Evolutionary conservation across 2,888 invertebrate species (phyloP), one percentile per base, ranked within the genome.

Genomic region (Rutpela maculata): DNA sequence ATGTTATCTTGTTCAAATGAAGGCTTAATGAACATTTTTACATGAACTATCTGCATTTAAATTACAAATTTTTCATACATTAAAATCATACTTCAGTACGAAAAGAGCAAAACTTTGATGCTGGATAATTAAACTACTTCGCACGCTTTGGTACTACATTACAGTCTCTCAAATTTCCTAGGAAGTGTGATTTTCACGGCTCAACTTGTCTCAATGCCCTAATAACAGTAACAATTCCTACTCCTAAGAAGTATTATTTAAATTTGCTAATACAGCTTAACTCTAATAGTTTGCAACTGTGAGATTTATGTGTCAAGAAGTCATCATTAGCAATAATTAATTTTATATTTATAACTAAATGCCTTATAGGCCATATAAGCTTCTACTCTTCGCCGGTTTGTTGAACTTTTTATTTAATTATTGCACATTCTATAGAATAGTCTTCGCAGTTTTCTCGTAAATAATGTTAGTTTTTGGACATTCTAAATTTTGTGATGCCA

Each of bases 61-160:
- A 60, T 60, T 60, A 22, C 22, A 26, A 60, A 60, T 60, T 26
- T 26, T 60, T 60, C 15, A 22, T 26, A 11, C n/a, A 26, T 26
- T 26, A 26, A 26, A 26, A 31, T 62, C 11, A 26, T 60, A 60
- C 15, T 26, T 26, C 65, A 38, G 19, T 10, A 43, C 38, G 18
- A 38, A 15, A 15, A n/a, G 3, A 9, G 26, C 15, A 26, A 62
- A 62, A 31, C 31, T 62, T 62, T 62, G 31, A 62, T 62, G n/a
- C n/a, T 31, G n/a, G 26, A 15, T 15, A 31, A 62, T 62, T 26
- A 26, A n/a, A 12, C 26, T n/a, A 1, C 31, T 31, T 31, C 60
- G 4, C 22, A 7, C 31, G 26, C 9, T 62, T 62, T 9, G n/a
- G 18, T 18, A 60, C 60, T 60, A 12, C 10, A 38, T 63, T 43